phyloP scores from a whole-genome alignment of 1,140 invertebrate species.

The Zaprionus davidi region DNA sequence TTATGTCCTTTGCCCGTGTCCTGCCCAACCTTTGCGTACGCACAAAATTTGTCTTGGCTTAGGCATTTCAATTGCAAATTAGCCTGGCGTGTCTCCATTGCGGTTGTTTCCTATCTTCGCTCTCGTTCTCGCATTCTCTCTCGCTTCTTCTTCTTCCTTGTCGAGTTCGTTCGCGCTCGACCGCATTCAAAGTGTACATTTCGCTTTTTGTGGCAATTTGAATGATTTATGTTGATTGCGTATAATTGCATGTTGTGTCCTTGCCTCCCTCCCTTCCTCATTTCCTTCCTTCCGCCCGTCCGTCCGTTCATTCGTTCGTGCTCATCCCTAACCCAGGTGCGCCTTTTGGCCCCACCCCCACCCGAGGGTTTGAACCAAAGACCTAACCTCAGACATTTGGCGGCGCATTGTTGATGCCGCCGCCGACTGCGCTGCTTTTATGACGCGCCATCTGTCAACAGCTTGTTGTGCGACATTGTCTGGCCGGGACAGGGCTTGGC shows the following conservation, averaged over 20 bases:
- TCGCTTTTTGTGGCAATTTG: constrained; percentile 67
- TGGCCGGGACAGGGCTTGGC: constrained; percentile 20
- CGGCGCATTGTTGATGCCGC: constrained; percentile 58
- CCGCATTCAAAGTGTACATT: constrained; percentile 52
- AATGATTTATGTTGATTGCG: constrained; percentile 82
- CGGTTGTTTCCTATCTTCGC: neutral
- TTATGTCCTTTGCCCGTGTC: neutral
- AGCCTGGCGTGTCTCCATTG: constrained; percentile 33
- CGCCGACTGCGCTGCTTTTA: constrained; percentile 54
- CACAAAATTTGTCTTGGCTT: constrained; percentile 62
- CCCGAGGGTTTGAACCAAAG: neutral
- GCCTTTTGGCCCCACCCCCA: neutral
- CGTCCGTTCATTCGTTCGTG: too few relatives aligned
- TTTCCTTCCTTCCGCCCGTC: neutral
- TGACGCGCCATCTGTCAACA: constrained; percentile 77
- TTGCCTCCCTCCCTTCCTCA: neutral
- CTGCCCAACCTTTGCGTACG: constrained; percentile 32
- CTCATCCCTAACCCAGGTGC: constrained; percentile 1
- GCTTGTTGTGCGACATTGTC: constrained; percentile 66
- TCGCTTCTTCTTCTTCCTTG: neutral
- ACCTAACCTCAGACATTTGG: constrained; percentile 69
- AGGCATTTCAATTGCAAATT: constrained; percentile 80
- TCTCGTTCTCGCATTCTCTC: neutral
- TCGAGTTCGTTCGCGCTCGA: constrained; percentile 15
- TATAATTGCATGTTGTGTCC: constrained; percentile 78